Evolutionary conservation across 2,113 vertebrate genomes (phyloP).

Genomic region (Elachura formosa): DNA sequence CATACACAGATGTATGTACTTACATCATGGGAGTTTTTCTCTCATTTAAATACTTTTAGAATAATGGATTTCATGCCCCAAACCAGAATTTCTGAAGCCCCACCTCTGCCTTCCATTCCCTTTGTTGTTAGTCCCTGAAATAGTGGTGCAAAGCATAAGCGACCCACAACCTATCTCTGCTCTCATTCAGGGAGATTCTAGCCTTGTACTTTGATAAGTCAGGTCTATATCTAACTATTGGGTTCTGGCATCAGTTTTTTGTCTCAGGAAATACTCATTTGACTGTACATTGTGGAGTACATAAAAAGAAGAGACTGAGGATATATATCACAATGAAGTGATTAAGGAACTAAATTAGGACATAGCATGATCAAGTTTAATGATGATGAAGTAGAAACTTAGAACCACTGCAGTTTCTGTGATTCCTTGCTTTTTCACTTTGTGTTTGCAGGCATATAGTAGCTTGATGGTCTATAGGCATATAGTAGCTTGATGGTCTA

Average conservation of each 20-base stretch:
- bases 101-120: fast-evolving
- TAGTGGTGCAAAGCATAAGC: fast-evolving
- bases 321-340: neutral
- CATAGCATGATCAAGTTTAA: neutral
- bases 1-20: neutral
- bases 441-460: neutral
- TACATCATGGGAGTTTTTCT: neutral
- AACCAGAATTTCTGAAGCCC: neutral
- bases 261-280: neutral
- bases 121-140: neutral
- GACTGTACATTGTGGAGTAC: neutral
- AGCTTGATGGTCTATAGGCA: neutral
- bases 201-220: neutral
- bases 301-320: neutral
- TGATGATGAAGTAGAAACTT: neutral
- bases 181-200: neutral
- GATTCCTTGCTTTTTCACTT: neutral
- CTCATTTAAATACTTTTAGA: neutral
- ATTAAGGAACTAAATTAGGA: neutral
- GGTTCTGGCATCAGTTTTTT: neutral
- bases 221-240: neutral
- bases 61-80: neutral
- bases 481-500: neutral
- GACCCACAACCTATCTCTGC: neutral
- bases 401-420: neutral